Percentiles rank a stretch among this genome's conserved stretches.
Conservation (phyloP, 1,140 invertebrate species). For the Myzus persicae region DNA sequence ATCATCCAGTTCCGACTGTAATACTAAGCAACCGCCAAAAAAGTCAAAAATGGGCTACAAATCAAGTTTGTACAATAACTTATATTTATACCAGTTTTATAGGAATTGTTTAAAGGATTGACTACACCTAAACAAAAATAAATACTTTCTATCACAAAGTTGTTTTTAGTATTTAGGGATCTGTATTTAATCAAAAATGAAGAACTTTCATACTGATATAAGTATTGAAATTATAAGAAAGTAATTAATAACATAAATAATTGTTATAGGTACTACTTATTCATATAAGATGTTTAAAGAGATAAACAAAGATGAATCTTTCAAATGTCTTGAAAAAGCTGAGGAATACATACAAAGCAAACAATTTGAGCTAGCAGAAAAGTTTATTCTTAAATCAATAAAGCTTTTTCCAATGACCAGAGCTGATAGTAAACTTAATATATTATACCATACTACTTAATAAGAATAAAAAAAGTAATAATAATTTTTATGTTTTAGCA, state of each 20-base stretch:
- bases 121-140: background rate
- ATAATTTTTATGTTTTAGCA: background rate
- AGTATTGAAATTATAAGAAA: background rate
- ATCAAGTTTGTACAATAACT: conserved; percentile 9
- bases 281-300: conserved; percentile 73
- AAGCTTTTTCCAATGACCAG: conserved; percentile 82
- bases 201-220: background rate
- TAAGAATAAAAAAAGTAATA: background rate
- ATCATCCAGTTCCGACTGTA: background rate
- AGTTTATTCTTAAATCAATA: conserved; percentile 87
- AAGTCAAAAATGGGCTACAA: background rate
- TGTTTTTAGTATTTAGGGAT: background rate
- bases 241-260: background rate
- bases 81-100: background rate
- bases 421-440: conserved; percentile 75
- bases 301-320: conserved; percentile 92
- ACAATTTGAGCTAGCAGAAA: conserved; percentile 86
- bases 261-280: conserved; percentile 21
- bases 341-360: conserved; percentile 77
- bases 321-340: conserved; percentile 85
- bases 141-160: background rate
- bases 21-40: background rate
- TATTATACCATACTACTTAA: background rate
- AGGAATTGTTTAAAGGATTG: background rate
- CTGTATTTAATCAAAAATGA: background rate